These are phyloP conservation scores for Hofmannophila pseudospretella DNA, from an alignment of 2,888 invertebrate genomes.

Conservation along the genomic window DNA sequence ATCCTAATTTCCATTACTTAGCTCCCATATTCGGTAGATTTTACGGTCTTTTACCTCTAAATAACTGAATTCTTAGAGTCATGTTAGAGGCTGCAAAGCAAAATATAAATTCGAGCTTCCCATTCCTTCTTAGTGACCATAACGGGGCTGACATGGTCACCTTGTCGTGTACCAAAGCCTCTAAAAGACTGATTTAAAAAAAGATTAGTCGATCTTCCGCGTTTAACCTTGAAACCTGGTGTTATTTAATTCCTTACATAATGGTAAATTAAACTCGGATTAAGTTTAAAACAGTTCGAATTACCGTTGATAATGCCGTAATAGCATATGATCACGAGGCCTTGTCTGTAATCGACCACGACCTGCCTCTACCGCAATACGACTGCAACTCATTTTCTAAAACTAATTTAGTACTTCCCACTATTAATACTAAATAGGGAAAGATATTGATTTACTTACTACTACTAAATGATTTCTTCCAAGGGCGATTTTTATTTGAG, in stretches of 20 bases:
- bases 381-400: slow-evolving; percentile 23
- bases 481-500: slow-evolving; percentile 17
- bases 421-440: not conserved
- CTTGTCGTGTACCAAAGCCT: no score
- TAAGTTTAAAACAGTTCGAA: slow-evolving; percentile 2
- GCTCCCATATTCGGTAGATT: no score
- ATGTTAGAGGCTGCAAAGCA: no score
- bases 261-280: not conserved
- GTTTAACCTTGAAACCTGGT: no score
- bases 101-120: no score
- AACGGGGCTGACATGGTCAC: no score
- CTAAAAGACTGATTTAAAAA: no score
- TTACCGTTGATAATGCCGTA: slow-evolving; percentile 10
- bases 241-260: not conserved
- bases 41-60: no score
- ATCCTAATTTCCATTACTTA: no score
- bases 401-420: slow-evolving; percentile 5
- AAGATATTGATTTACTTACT: not conserved
- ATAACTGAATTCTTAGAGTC: no score
- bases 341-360: slow-evolving; percentile 24
- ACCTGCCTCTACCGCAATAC: not conserved
- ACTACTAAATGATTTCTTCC: slow-evolving; percentile 18
- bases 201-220: no score
- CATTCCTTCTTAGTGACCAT: no score
- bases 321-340: slow-evolving; percentile 25